phyloP scores from a whole-genome alignment of 2,888 invertebrate genomes.

The Drosophila melanocephala region DNA sequence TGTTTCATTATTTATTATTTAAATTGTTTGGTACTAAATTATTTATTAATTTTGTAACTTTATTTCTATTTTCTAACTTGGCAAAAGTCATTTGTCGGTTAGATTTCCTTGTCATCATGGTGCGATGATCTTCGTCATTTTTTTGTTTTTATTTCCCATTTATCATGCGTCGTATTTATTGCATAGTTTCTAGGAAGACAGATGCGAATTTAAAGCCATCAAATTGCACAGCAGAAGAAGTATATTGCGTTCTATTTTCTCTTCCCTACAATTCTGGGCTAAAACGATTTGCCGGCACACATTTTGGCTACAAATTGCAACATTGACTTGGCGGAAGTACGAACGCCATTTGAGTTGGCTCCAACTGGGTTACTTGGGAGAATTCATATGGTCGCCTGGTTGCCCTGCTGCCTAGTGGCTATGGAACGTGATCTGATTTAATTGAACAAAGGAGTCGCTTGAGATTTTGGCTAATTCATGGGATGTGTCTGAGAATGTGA shows the following conservation, averaged over 20 bases:
- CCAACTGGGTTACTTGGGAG: not conserved
- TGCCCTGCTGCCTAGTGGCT: constrained; percentile 7
- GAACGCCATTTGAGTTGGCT: constrained; percentile 31
- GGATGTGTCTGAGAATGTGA: constrained; percentile 26
- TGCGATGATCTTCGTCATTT: not conserved
- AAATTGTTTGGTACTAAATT: not conserved
- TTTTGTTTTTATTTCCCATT: not conserved
- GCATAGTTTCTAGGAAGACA: not conserved
- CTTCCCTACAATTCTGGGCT: not conserved
- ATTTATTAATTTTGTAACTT: not conserved
- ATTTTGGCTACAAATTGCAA: constrained; percentile 40
- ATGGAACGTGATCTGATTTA: constrained; percentile 53
- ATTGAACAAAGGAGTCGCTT: constrained; percentile 19
- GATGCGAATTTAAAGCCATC: constrained; percentile 6
- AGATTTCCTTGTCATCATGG: not conserved
- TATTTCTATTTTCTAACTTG: not conserved
- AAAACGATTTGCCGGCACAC: constrained; percentile 19
- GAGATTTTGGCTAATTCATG: constrained; percentile 24
- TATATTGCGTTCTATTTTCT: not conserved
- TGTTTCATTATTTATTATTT: not conserved
- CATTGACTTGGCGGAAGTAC: constrained; percentile 39
- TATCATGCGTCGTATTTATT: not conserved
- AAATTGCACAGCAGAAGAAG: constrained; percentile 9
- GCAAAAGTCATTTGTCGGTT: not conserved
- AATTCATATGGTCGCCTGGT: constrained; percentile 9